A percentile compares a stretch with the other conserved stretches of the same genome.
Conservation (phyloP, 2,888 invertebrate genomes). For the Athripsodes cinereus region DNA sequence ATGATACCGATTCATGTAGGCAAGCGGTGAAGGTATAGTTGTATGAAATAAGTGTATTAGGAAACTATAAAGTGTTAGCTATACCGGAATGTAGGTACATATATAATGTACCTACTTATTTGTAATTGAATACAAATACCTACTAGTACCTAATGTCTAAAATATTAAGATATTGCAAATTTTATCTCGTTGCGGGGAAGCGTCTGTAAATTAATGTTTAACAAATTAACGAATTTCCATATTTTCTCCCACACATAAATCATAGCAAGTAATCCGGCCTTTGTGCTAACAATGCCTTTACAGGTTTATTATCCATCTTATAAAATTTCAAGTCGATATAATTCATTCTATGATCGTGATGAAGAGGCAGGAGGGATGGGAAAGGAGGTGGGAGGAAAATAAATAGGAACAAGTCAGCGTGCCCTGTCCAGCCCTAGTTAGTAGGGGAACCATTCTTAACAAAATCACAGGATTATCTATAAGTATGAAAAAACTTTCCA, state of each 20-base stretch:
- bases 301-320: constrained; percentile 28
- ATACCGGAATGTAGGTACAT: too few species aligned
- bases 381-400: background rate
- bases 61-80: too few species aligned
- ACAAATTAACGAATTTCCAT: constrained; percentile 22
- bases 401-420: background rate
- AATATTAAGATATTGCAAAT: background rate
- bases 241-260: constrained; percentile 23
- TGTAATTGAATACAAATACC: too few species aligned
- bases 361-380: constrained; percentile 7
- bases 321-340: constrained; percentile 28
- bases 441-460: background rate
- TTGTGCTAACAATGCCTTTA: constrained; percentile 26
- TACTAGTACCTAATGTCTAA: too few species aligned
- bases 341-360: constrained; percentile 27
- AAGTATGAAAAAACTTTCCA: too few species aligned
- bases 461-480: too few species aligned
- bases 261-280: constrained; percentile 27
- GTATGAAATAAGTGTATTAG: too few species aligned
- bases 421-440: background rate
- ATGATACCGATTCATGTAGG: too few species aligned
- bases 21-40: too few species aligned
- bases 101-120: too few species aligned
- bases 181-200: background rate
- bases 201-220: background rate